phyloP scores from a whole-genome alignment of 2,113 vertebrate species.

The Opisthocomus hoazin region DNA sequence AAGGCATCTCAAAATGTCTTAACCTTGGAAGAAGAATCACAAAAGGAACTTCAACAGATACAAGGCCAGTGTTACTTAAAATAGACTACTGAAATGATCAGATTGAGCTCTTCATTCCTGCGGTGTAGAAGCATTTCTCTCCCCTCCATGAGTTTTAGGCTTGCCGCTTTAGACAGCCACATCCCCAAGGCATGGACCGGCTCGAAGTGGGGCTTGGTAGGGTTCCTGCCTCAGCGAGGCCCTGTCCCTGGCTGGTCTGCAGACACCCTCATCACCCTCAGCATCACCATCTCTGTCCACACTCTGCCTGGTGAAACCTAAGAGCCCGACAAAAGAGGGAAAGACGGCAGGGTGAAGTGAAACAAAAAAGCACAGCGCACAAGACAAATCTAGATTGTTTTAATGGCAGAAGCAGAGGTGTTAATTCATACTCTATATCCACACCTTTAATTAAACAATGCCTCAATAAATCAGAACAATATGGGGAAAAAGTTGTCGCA shows the following conservation, averaged over 20 bases:
- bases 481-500: background rate
- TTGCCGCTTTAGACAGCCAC: background rate
- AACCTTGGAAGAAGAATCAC: background rate
- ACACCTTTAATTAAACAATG: background rate
- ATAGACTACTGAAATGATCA: background rate
- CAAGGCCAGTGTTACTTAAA: background rate
- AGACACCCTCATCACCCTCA: background rate
- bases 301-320: background rate
- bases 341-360: background rate
- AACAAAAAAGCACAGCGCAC: background rate
- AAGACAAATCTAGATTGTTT: background rate
- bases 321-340: background rate
- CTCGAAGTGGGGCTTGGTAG: background rate
- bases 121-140: background rate
- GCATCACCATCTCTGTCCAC: background rate
- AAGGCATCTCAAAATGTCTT: background rate
- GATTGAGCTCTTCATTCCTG: background rate
- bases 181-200: background rate
- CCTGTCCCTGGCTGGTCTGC: fast-evolving
- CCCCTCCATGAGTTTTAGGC: background rate
- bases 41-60: background rate
- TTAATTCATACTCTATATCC: background rate
- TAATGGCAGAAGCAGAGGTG: background rate
- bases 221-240: background rate
- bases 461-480: background rate